Base-by-base conservation (phyloP, 2,888 invertebrate species). In the Pardosa pseudoannulata region DNA sequence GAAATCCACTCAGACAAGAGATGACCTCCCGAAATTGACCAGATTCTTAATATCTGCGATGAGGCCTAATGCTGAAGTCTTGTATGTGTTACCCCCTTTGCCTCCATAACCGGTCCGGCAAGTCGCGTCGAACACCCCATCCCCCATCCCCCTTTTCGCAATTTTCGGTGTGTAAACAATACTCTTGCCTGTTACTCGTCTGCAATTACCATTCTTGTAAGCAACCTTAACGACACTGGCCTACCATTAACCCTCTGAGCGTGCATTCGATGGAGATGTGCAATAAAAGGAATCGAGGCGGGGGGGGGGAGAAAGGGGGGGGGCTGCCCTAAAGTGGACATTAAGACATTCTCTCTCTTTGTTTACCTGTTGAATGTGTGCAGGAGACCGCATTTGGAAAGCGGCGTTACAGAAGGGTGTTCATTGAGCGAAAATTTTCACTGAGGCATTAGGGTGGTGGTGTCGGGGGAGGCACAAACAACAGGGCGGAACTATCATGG, bases 161-260 rank as follows among this genome's bases (percentile, higher is more conserved):
- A 23, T 56, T 56, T 56, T 56, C 56, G 6, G 3, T 16, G 16
- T 56, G 56, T 56, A 56, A 56, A 56, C 56, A 56, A 56, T 56
- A 23, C 19, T 19, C 56, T 5, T 23, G 3, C 16, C 11, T 56
- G 3, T 56, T 16, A 6, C 46, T n/a, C 2, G 11, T 46, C 5
- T 36, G 56, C 56, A 56, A 56, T 56, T 56, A 56, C 56, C 56
- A 56, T 56, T 56, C 56, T 56, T 56, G 2, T 16, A 46, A n/a
- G 41, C 13, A 56, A 23, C 23, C 56, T 56, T 56, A 56, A 23
- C 56, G 56, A 56, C 23, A 23, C 23, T 56, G 6, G 56, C 23
- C 23, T 23, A 11, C 23, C 56, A 56, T 56, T 56, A 56, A 56
- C 56, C 56, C 23, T 11, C 19, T 6, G 23, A 23, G 23, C 19